Base-by-base conservation (phyloP, 2,113 vertebrate species). In the Bambusicola thoracicus region DNA sequence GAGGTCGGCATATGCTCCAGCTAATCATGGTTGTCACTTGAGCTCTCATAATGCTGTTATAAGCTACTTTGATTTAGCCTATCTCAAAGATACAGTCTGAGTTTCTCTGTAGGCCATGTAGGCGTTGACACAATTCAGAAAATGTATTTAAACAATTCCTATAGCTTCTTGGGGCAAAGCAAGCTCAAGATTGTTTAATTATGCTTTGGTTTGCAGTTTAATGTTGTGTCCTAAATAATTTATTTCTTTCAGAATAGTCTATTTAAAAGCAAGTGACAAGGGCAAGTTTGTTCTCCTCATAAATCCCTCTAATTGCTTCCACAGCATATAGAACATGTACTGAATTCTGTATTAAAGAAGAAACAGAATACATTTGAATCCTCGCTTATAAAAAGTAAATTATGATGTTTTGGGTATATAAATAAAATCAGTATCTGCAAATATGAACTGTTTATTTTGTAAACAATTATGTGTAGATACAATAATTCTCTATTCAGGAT, bases 191-290 rank as follows among this genome's bases (percentile, higher is more conserved):
- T 95, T 29, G 53, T 87, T 92, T 93, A 95, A 90, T 95, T 88
- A 81, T 83, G 55, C 74, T 87, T 90, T 89, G 21, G 38, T 86
- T 94, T 59, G 76, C 84, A 81, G 80, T 77, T 93, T 92, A 86
- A 87, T 44, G 2, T 81, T 80, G 32, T 87, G 78, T 85, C 70
- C 62, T 59, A 88, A 95, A 65, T 89, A 88, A 92, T 92, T 84
- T 78, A 92, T 92, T 95, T 85, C 46, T 89, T 96, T 87, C 67
- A 65, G 92, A 93, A 87, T 36, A 89, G 53, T 53, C 82, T 92
- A 53, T 93, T 86, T 84, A 76, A 94, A 89, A 43, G 18, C n/a
- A 89, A 85, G 21, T 94, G 89, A 77, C 80, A 93, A 83, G 51
- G 51, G 80, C 53, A 92, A 88, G 69, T 82, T 85, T 89, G 27